Percentiles rank a stretch among this genome's conserved stretches.
phyloP scores from a whole-genome alignment of 1,140 invertebrate genomes.

The Tetranychus cinnabarinus region DNA sequence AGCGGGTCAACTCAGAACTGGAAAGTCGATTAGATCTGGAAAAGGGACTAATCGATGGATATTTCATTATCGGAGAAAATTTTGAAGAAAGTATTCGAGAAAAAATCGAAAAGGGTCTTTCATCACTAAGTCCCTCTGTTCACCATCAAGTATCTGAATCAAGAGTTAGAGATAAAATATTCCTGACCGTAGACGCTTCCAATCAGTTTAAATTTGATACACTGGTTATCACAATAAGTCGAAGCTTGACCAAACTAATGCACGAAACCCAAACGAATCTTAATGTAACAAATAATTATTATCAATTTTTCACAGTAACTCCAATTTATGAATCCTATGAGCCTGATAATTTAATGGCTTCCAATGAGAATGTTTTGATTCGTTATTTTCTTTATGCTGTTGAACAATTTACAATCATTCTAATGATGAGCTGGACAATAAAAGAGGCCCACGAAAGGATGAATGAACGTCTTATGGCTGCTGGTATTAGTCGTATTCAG shows the following conservation, averaged over 20 bases:
- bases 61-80: neutral
- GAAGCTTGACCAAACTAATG: neutral
- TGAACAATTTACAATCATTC: neutral
- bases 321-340: neutral
- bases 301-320: neutral
- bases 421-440: neutral
- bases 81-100: neutral
- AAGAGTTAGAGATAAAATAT: neutral
- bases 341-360: neutral
- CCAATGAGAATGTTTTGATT: neutral
- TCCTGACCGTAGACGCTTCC: neutral
- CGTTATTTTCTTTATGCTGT: neutral
- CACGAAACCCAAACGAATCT: neutral
- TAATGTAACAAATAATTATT: neutral
- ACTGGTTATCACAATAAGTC: neutral
- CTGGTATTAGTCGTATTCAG: neutral
- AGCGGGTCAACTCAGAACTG: neutral
- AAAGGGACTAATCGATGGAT: neutral
- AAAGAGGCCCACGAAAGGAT: neutral
- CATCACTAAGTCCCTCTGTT: neutral
- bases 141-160: neutral
- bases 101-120: neutral
- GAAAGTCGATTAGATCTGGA: neutral
- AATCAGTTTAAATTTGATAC: neutral
- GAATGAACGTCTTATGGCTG: neutral